phyloP scores from a whole-genome alignment of 1,140 invertebrate species.

The Mercenaria mercenaria region DNA sequence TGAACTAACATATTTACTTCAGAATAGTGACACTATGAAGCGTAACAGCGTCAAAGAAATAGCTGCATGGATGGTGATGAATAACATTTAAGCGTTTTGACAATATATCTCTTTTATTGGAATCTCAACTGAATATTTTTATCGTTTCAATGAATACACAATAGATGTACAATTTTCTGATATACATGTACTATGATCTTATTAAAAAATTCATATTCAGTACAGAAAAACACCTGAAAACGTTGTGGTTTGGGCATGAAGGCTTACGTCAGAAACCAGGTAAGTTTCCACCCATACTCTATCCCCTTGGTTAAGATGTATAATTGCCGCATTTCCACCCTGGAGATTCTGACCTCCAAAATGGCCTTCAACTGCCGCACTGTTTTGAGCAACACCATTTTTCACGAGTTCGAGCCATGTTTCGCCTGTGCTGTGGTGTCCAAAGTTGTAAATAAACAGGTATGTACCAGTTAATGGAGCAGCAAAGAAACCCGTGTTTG shows the following conservation, averaged over 20 bases:
- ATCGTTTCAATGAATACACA: too few relatives aligned
- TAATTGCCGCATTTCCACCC: slow-evolving; percentile 13
- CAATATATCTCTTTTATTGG: too few relatives aligned
- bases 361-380: background rate
- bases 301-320: background rate
- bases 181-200: too few relatives aligned
- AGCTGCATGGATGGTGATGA: too few relatives aligned
- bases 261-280: background rate
- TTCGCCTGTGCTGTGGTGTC: slow-evolving; percentile 15
- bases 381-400: background rate
- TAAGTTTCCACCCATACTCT: slow-evolving; percentile 1
- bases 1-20: too few relatives aligned
- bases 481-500: slow-evolving; percentile 2
- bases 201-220: background rate
- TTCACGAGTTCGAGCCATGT: slow-evolving; percentile 22
- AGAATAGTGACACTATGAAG: too few relatives aligned
- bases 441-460: slow-evolving; percentile 19
- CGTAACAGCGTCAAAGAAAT: too few relatives aligned
- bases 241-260: background rate
- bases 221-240: slow-evolving; percentile 25
- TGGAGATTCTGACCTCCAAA: background rate
- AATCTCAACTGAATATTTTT: too few relatives aligned
- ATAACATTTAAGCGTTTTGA: too few relatives aligned
- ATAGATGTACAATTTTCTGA: too few relatives aligned
- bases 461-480: background rate